Percentiles rank a stretch among this genome's conserved stretches.
Conservation (phyloP, 2,888 invertebrate genomes). For the Nomada flava region DNA sequence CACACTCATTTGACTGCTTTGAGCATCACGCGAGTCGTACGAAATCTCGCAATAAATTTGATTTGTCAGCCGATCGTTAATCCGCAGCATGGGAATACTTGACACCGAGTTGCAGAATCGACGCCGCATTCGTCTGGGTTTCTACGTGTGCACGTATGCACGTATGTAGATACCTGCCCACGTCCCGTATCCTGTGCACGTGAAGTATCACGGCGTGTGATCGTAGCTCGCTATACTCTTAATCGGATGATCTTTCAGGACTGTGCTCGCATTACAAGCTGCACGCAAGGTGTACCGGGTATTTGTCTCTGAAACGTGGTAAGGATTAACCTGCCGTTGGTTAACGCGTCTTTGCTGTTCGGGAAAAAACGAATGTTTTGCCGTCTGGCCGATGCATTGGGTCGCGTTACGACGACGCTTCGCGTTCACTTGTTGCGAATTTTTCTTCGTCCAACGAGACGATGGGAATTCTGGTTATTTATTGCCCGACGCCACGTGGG, state of each 20-base stretch:
- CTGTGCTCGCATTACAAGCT: conserved; percentile 65
- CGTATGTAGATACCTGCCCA: conserved; percentile 23
- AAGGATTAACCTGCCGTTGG: conserved; percentile 54
- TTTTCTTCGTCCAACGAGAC: background rate
- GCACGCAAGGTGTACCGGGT: conserved; percentile 58
- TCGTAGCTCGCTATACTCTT: conserved; percentile 66
- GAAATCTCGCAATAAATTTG: conserved; percentile 59
- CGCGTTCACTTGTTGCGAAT: background rate
- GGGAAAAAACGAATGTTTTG: conserved; percentile 33
- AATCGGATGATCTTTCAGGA: conserved; percentile 70
- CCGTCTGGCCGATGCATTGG: background rate
- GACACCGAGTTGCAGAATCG: conserved; percentile 26
- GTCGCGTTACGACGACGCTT: conserved; percentile 19
- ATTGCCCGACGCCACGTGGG: background rate
- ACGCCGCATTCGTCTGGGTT: background rate
- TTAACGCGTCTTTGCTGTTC: conserved; percentile 39
- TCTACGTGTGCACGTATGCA: background rate
- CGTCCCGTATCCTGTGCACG: conserved; percentile 44
- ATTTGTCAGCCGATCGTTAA: conserved; percentile 66
- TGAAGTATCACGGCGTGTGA: conserved; percentile 62
- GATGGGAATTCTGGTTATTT: conserved; percentile 4
- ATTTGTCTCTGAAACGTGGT: conserved; percentile 58
- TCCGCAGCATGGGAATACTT: conserved; percentile 56
- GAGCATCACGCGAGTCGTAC: conserved; percentile 52
- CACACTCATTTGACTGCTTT: conserved; percentile 46